Evolutionary conservation across 2,888 invertebrate genomes (phyloP).

Genomic region (Noctua comes): DNA sequence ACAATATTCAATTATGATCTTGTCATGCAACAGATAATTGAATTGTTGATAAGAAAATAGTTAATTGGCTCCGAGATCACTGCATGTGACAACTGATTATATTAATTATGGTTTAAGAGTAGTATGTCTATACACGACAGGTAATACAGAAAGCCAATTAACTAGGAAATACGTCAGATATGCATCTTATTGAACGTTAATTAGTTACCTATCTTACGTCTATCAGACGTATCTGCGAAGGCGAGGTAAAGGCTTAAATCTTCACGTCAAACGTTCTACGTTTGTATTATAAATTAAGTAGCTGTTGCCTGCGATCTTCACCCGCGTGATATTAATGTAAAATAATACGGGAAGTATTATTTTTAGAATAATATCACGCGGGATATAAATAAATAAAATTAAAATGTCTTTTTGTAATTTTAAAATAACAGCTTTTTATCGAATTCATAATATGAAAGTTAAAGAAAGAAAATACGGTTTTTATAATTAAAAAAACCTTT

Average conservation of each 20-base stretch:
- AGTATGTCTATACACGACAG: not conserved
- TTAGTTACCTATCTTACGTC: not conserved
- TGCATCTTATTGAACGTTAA: not conserved
- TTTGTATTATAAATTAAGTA: too few relatives aligned
- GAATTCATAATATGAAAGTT: too few relatives aligned
- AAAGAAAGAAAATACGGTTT: too few relatives aligned
- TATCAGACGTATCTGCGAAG: not conserved
- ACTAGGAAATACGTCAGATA: not conserved
- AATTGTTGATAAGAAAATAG: constrained; percentile 18
- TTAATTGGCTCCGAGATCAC: constrained; percentile 25
- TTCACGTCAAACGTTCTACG: not conserved
- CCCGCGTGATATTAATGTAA: too few relatives aligned
- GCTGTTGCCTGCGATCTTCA: too few relatives aligned
- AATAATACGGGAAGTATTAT: too few relatives aligned
- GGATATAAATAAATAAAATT: too few relatives aligned
- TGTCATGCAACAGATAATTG: not conserved
- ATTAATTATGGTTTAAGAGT: constrained; percentile 23
- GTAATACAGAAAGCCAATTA: constrained; percentile 18
- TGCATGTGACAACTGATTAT: constrained; percentile 10
- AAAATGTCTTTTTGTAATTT: too few relatives aligned
- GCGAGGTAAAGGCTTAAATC: not conserved
- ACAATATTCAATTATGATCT: constrained; percentile 21
- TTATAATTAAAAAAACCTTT: too few relatives aligned
- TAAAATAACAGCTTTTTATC: too few relatives aligned
- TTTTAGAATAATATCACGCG: too few relatives aligned